phyloP scores from a whole-genome alignment of 2,888 invertebrate species.

The Antheraea assamensis region DNA sequence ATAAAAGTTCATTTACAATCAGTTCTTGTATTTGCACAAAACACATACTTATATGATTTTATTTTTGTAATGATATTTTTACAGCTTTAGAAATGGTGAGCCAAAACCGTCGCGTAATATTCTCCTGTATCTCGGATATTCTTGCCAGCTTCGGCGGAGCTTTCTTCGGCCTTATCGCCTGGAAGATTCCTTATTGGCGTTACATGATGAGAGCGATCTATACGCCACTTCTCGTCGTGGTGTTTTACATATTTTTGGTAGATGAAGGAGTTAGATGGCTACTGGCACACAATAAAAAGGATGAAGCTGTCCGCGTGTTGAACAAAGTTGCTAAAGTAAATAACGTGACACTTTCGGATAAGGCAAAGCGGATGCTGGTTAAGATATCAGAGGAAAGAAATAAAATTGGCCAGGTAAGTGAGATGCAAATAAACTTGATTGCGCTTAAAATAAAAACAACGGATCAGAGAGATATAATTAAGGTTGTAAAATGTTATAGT shows the following conservation, averaged over 20 bases:
- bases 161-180: constrained; percentile 86
- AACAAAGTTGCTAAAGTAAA: constrained; percentile 86
- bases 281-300: constrained; percentile 85
- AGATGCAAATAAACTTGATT: background rate
- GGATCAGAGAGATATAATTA: background rate
- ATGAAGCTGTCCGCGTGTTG: constrained; percentile 85
- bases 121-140: constrained; percentile 69
- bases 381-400: constrained; percentile 57
- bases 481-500: background rate
- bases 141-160: constrained; percentile 84
- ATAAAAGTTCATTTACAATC: background rate
- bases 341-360: constrained; percentile 80
- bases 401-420: constrained; percentile 52
- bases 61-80: constrained; percentile 25
- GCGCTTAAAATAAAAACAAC: background rate
- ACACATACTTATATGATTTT: background rate
- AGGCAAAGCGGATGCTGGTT: constrained; percentile 71
- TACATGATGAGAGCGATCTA: constrained; percentile 86
- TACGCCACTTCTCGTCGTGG: constrained; percentile 85
- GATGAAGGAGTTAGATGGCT: constrained; percentile 92
- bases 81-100: constrained; percentile 71
- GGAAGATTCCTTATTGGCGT: constrained; percentile 88
- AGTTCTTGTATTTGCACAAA: background rate
- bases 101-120: constrained; percentile 68
- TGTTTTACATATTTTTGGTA: constrained; percentile 87